These are phyloP conservation scores for Gortyna flavago DNA, from an alignment of 2,888 invertebrate genomes.

Conservation along the genomic window DNA sequence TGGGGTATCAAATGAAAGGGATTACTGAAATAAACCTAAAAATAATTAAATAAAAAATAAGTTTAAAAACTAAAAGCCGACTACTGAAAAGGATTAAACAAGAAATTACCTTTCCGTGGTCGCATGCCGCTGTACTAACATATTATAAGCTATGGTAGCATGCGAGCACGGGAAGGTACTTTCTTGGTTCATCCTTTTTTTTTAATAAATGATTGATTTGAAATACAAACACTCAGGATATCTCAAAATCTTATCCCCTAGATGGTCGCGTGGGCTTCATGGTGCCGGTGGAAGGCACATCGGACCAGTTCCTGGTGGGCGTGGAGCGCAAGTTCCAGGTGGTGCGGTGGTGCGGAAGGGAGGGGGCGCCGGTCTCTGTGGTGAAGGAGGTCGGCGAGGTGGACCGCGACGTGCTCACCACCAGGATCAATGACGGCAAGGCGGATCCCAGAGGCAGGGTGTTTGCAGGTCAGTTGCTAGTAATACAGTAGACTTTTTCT, in stretches of 20 bases:
- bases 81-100: too few species aligned
- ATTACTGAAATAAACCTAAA: too few species aligned
- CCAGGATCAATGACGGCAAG: constrained; percentile 94
- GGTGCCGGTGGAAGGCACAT: constrained; percentile 91
- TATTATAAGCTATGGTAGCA: too few species aligned
- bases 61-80: too few species aligned
- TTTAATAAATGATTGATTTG: background rate
- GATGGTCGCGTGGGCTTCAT: constrained; percentile 89
- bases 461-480: constrained; percentile 90
- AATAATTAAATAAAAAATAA: too few species aligned
- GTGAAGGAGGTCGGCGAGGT: constrained; percentile 89
- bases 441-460: constrained; percentile 93
- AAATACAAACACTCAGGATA: background rate
- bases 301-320: constrained; percentile 92
- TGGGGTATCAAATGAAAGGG: too few species aligned
- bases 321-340: constrained; percentile 90
- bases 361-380: constrained; percentile 84
- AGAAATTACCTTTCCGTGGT: too few species aligned
- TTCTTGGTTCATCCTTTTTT: too few species aligned
- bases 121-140: too few species aligned
- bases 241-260: constrained; percentile 51
- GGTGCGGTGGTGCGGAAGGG: constrained; percentile 92
- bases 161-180: too few species aligned
- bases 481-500: background rate
- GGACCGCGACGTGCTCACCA: constrained; percentile 88